These are phyloP conservation scores for Xestia rhomboidea DNA, from an alignment of 2,888 invertebrate genomes.

Conservation along the genomic window DNA sequence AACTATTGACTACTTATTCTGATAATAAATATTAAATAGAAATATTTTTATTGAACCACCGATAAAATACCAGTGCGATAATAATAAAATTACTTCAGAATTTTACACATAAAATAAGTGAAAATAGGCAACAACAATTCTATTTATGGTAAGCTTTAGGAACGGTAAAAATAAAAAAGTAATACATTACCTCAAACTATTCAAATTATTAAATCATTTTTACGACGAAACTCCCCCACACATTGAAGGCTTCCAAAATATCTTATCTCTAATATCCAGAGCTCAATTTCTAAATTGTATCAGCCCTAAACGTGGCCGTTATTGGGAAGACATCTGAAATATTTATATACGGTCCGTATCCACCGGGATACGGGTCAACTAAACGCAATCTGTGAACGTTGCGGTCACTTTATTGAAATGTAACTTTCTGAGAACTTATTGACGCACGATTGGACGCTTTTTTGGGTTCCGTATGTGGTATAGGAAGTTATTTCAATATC, in stretches of 20 bases:
- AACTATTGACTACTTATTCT: neutral
- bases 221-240: neutral
- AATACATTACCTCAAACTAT: neutral
- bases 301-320: conserved; percentile 26
- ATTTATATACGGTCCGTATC: conserved; percentile 56
- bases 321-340: conserved; percentile 57
- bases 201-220: neutral
- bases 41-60: neutral
- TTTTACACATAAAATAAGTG: neutral
- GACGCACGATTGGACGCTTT: conserved; percentile 40
- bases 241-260: neutral
- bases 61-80: neutral
- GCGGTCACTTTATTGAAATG: conserved; percentile 64
- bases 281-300: conserved; percentile 46
- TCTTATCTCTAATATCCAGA: conserved; percentile 1
- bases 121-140: neutral
- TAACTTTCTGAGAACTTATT: conserved; percentile 57
- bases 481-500: conserved; percentile 25
- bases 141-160: neutral
- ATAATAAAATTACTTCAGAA: neutral
- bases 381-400: conserved; percentile 53
- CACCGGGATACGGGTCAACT: conserved; percentile 58
- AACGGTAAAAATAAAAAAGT: neutral
- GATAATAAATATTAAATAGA: neutral
- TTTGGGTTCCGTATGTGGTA: conserved; percentile 11